Evolutionary conservation across 2,797 vertebrate species (phyloP), one percentile per base, ranked within the genome.

Genomic region (Sebastes wilsoni): DNA sequence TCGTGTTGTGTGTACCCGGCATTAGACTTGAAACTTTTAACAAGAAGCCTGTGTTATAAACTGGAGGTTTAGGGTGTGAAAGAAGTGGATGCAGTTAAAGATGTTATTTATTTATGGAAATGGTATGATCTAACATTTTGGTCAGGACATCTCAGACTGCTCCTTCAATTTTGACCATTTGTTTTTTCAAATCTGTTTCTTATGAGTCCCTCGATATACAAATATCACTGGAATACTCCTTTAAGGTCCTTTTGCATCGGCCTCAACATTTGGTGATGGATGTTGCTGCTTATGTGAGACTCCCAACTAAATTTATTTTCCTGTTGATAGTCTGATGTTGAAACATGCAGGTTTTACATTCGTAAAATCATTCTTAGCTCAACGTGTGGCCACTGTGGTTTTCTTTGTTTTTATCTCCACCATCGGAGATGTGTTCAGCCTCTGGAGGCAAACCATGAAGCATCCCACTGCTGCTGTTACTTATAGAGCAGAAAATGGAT

Each of bases 401-500:
- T 16, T 59, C 22, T 58, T 75, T 38, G 23, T 62, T 34, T 82
- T 18, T 27, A 6, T 60, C 1, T 55, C 42, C 28, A 38, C 73
- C 46, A 36, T 75, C 18, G 18, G 28, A 78, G 27, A 12, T 23
- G 52, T 6, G 46, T 34, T 79, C 72, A 62, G 72, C 55, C 66
- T 85, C 68, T 65, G 9, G 66, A 75, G 77, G 32, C 23, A 55
- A 66, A 28, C 36, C 55, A 56, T 30, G 66, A 74, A 68, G 30
- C 80, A 60, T 80, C 71, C 49, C 59, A 49, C 68, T 61, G 66
- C 73, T 74, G 73, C 23, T 81, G 55, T 72, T 86, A 76, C 56
- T 65, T 77, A 72, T 71, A 64, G 81, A 77, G 46, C 75, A 77
- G 73, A 74, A 62, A 81, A 79, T 56, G 66, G 72, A 80, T 66